phyloP scores from a whole-genome alignment of 2,888 invertebrate species.

The Imbricaverruca yamaguchii region DNA sequence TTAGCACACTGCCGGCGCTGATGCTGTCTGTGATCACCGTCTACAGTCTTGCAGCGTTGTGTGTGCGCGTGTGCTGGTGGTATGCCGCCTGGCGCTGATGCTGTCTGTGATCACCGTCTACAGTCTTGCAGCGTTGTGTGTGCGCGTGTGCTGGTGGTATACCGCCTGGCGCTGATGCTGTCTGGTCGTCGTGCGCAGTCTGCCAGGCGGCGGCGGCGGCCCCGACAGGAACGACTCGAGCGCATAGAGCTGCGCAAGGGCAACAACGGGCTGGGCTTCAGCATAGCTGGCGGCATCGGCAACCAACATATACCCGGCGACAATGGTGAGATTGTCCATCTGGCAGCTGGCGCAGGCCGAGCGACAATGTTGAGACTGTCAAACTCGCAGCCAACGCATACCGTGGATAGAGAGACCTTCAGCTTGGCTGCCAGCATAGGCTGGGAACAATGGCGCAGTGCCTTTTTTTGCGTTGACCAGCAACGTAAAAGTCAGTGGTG shows the following conservation, averaged over 20 bases:
- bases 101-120: too few relatives aligned
- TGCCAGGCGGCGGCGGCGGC: conserved; percentile 53
- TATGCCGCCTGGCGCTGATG: too few relatives aligned
- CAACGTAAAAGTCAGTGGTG: too few relatives aligned
- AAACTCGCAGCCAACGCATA: too few relatives aligned
- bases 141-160: neutral
- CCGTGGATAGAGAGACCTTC: too few relatives aligned
- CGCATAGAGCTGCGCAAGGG: conserved; percentile 84
- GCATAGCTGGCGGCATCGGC: conserved; percentile 96
- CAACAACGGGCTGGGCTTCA: conserved; percentile 91
- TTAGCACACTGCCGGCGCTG: too few relatives aligned
- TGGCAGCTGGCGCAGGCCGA: neutral
- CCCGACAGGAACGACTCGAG: conserved; percentile 58
- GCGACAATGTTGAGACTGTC: neutral
- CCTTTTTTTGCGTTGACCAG: too few relatives aligned
- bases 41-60: too few relatives aligned
- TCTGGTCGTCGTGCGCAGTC: conserved; percentile 46
- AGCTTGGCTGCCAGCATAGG: neutral
- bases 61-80: too few relatives aligned
- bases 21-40: too few relatives aligned
- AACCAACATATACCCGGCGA: conserved; percentile 99
- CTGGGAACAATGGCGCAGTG: neutral
- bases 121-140: too few relatives aligned
- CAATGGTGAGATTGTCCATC: conserved; percentile 52
- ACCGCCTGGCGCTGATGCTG: neutral